Evolutionary conservation across 23 tunicate species (phyloP), one percentile per base, ranked within the genome.

Genomic region (Ciona savignyi): DNA sequence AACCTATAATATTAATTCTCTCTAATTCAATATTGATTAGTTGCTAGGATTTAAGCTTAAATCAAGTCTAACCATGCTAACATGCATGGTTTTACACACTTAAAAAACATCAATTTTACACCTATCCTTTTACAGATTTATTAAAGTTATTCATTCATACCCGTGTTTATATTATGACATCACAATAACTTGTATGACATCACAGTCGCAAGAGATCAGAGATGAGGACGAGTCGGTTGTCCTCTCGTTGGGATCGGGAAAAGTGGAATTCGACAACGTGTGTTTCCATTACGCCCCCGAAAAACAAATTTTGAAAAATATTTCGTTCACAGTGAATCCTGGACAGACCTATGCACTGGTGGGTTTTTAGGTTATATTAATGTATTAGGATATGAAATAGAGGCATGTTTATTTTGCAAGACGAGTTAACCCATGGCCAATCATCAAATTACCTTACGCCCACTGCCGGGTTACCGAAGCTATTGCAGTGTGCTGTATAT

Each of bases 291-390:
- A 93, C 72, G 24, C 51, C 2, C 93, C 93, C 25, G 87, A 93
- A 70, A 81, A 75, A 34, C 77, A 80, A 70, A 93, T 93, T 28
- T 73, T 93, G 3, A 86, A 86, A 34, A 71, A 78, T 34, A 77
- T 93, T 32, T 77, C 88, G 23, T 86, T 93, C 64, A 56, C 67
- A 0, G 98, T 93, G 0, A 71, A 73, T 29, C 98, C 98, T 23
- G 98, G 98, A 23, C 82, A 93, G 63, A 86, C 98, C 0, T 67
- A 69, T 33, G 98, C 98, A n/a, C 31, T 93, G 81, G 98, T 91
- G 28, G 64, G 84, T 64, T 9, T 49, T 49, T 49, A 20, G 61
- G 15, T 20, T 49, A 20, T 20, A 11, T 49, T 11, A 20, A 11
- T 49, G 15, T 49, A 20, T 49, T 49, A 20, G 15, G 61, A 49